Evolutionary conservation across 2,888 invertebrate genomes (phyloP).

Genomic region (Drosophila nr. perissopoda): DNA sequence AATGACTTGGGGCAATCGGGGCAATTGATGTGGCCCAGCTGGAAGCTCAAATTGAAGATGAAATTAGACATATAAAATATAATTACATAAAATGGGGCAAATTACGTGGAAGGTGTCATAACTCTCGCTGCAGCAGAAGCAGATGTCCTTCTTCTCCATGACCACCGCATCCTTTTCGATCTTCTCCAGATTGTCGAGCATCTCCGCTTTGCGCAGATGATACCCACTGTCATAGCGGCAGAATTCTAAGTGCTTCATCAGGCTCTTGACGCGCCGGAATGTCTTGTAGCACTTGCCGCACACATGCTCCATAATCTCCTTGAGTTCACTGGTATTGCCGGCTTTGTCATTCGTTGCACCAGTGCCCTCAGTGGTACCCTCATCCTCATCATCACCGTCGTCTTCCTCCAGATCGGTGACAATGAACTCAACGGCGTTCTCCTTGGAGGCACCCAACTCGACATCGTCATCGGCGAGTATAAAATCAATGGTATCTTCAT

Average conservation of each 20-base stretch:
- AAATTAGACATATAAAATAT: not conserved
- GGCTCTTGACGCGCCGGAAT: conserved; percentile 82
- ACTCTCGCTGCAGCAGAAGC: conserved; percentile 84
- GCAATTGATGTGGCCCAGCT: conserved; percentile 85
- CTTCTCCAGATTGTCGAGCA: conserved; percentile 82
- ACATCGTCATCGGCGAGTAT: conserved; percentile 74
- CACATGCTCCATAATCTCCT: conserved; percentile 84
- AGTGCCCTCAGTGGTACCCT: conserved; percentile 36
- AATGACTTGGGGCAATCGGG: conserved; percentile 90
- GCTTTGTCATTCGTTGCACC: conserved; percentile 24
- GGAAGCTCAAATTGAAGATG: not conserved
- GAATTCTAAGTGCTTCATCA: conserved; percentile 82
- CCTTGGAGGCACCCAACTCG: conserved; percentile 39
- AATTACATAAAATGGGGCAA: not conserved
- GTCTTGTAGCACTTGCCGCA: conserved; percentile 84
- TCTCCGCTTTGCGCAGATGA: conserved; percentile 79
- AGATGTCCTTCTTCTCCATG: conserved; percentile 83
- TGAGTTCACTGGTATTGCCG: conserved; percentile 56
- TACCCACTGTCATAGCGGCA: conserved; percentile 83
- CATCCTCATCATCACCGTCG: conserved; percentile 63
- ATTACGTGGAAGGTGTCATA: conserved; percentile 84
- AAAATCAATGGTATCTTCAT: conserved; percentile 79
- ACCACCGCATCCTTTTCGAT: conserved; percentile 83
- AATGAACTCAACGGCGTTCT: conserved; percentile 58
- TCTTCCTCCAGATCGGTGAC: conserved; percentile 63